Base-by-base conservation (phyloP, 2,797 vertebrate genomes). In the Alcedo atthis region DNA sequence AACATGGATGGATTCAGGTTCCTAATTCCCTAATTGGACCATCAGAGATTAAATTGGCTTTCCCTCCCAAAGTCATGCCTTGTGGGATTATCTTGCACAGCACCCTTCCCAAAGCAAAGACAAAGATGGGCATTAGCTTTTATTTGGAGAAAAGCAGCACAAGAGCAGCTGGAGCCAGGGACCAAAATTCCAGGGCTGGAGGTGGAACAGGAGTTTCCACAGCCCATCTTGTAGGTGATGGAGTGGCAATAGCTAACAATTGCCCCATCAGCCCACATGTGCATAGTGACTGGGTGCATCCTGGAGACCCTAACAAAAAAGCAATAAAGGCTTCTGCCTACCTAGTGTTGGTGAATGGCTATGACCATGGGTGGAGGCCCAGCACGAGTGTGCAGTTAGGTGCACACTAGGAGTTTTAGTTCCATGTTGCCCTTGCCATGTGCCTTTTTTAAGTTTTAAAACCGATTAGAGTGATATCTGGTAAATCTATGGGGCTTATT, bases 301-400 rank as follows among this genome's bases (percentile, higher is more conserved):
- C 37, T n/a, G 40, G 73, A 70, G 49, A 57, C 42, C 1, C 1
- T 35, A 79, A 2, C 25, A 37, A 78, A 37, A 12, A 46, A 61
- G 30, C 18, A 74, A 26, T 16, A 58, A 80, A 59, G 26, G 37
- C 10, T 51, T 76, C 85, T 88, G 25, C 30, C 40, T 90, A 53
- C 55, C 24, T 1, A 2, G 42, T n/a, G 33, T 28, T 0, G 0
- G 20, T 62, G 89, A 28, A 62, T 63, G 0, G 0, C 20, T 66
- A 6, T 0, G 3, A 51, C 43, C 30, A 3, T 1, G 22, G 48
- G 25, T 32, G 62, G 33, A n/a, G 32, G 6, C 48, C 26, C 62
- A 67, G 20, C 48, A 51, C 61, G 30, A 46, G 22, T 4, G 5
- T 43, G 35, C 17, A 19, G 25, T 32, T 32, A n/a, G 33, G n/a